phyloP scores from a whole-genome alignment of 2,113 vertebrate species.

The Urocitellus parryii region DNA sequence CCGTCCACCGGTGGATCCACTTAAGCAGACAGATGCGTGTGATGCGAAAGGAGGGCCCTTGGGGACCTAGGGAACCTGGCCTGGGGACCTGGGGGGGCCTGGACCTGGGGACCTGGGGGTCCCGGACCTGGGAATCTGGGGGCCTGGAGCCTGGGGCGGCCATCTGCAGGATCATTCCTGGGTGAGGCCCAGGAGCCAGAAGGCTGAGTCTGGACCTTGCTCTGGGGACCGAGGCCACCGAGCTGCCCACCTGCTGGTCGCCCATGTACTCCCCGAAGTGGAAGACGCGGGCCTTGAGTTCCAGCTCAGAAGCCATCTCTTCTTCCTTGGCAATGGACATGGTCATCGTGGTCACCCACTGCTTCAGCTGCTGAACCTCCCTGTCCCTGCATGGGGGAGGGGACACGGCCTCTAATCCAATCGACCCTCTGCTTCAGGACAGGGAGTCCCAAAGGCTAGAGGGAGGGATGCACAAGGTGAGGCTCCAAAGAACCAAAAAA shows the following conservation, averaged over 20 bases:
- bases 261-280: conserved; percentile 86
- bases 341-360: conserved; percentile 86
- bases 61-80: no score
- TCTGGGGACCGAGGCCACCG: not conserved
- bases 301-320: conserved; percentile 86
- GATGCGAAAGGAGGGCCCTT: no score
- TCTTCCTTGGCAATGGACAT: conserved; percentile 88
- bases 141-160: no score
- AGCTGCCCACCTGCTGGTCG: conserved; percentile 89
- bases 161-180: not conserved
- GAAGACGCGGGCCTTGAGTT: conserved; percentile 89
- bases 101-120: no score
- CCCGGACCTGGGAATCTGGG: no score
- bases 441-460: not conserved
- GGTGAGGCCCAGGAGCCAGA: not conserved
- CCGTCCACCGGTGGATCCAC: no score
- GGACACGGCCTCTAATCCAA: not conserved
- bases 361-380: conserved; percentile 87
- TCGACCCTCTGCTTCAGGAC: not conserved
- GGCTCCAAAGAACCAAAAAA: no score
- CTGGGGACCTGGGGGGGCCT: no score
- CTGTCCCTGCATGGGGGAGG: conserved; percentile 86
- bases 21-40: no score
- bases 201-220: fast-evolving
- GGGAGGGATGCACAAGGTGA: not conserved